Evolutionary conservation across 2,888 invertebrate species (phyloP), one percentile per base, ranked within the genome.

Genomic region (Apotomis betuletana): DNA sequence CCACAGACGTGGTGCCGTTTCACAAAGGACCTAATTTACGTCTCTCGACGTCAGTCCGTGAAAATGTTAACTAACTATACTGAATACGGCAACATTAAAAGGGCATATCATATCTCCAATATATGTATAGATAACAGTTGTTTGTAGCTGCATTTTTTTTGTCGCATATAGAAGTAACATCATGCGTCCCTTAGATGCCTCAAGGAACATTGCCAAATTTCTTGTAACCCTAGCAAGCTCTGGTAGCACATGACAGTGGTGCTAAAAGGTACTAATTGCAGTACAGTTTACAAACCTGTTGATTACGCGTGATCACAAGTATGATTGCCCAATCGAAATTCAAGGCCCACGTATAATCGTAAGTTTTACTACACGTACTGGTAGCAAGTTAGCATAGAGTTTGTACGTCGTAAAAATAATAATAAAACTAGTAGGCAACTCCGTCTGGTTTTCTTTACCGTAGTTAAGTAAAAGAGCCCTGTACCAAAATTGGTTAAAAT

Each of bases 321-420:
- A 74, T 71, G 60, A 65, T 82, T 84, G 76, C 81, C 77, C 83
- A 85, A 86, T 85, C 84, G 76, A 76, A 80, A 83, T 82, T 83
- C 87, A 85, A 85, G 87, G 85, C 81, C 82, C 67, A 67, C 49
- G 60, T 57, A 38, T 57, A 71, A 63, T 58, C 60, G 59, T 41
- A 36, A 60, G 52, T 60, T 52, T 69, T 51, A 55, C 59, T 44
- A 51, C 27, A 6, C 41, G 5, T 60, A 46, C 58, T 41, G 41
- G 59, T 13, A 41, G 9, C 27, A 60, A 12, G 27, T 12, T 44
- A 3, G 46, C 49, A 46, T 44, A 15, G 9, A 8, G 10, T 60
- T 13, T 41, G 41, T 41, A 41, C 41, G 41, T 41, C 41, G 41
- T 41, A 41, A 41, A 49, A 49, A 44, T 27, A 10, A 49, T 61